Base-by-base conservation (phyloP, 2,797 vertebrate genomes). In the Characodon lateralis region DNA sequence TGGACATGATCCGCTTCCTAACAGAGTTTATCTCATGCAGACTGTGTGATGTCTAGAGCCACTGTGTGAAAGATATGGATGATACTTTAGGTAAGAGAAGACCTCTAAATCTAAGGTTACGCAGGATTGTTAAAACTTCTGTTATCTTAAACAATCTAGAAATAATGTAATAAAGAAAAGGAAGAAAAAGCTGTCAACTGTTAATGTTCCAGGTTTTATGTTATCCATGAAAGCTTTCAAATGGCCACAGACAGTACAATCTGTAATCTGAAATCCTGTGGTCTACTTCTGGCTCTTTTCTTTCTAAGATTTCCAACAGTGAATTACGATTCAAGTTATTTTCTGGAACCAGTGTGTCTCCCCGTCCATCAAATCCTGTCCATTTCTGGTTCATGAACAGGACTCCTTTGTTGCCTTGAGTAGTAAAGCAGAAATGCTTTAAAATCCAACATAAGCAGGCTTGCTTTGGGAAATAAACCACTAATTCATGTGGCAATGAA, bases 211-310 rank as follows among this genome's bases (percentile, higher is more conserved):
- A 61, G 26, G 71, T 0, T 39, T 48, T 55, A 5, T 20, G 2
- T 51, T 51, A 71, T 48, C 50, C 31, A 35, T 77, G 81, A 13
- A 50, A 48, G 39, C 16, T 39, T 79, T 81, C 51, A 70, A 71
- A 73, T 58, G 14, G 31, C 31, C 51, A 55, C 51, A 55, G 18
- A 55, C 3, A 22, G 6, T 39, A 2, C 59, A 35, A 16, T n/a
- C 73, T 66, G 56, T 69, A 83, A 68, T 58, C 53, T 73, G 28
- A 79, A 20, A 66, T 20, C 16, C 22, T 77, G 12, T 63, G 65
- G 69, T 84, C 16, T 16, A 53, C 50, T 55, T 76, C 75, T 63
- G 81, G 72, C 28, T 76, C 50, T 13, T 50, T 65, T 80, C 55
- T 26, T 26, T 66, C 70, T 43, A 77, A 76, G 53, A 59, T 66